phyloP scores from a whole-genome alignment of 2,113 vertebrate genomes.

The Eulemur macaco region DNA sequence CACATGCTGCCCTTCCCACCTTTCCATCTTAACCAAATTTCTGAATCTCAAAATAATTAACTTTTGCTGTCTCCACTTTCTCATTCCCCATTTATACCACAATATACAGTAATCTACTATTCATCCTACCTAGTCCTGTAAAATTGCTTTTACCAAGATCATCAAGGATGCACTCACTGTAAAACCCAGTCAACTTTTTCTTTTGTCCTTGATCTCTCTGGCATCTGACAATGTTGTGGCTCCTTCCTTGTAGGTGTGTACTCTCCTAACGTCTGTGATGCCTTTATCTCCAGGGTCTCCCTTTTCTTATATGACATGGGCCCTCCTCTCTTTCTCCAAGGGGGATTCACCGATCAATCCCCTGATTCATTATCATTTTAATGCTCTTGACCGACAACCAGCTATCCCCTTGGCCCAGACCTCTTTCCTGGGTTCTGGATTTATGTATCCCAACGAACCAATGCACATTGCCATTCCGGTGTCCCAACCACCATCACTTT shows the following conservation, averaged over 20 bases:
- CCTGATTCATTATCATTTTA: background rate
- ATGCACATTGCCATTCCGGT: background rate
- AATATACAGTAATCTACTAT: background rate
- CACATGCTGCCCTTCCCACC: background rate
- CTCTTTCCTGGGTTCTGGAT: background rate
- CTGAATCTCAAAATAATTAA: conserved; percentile 22
- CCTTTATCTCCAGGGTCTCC: background rate
- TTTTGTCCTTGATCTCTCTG: background rate
- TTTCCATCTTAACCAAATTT: conserved; percentile 14
- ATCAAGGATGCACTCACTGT: background rate
- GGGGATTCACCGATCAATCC: background rate
- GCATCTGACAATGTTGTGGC: background rate
- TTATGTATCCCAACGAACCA: background rate
- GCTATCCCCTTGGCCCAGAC: background rate
- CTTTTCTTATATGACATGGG: background rate
- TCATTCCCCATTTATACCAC: conserved; percentile 5
- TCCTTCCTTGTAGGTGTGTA: background rate
- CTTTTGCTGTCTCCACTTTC: background rate
- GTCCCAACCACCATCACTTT: background rate
- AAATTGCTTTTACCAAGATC: conserved; percentile 7
- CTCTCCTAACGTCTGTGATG: background rate
- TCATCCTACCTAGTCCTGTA: background rate
- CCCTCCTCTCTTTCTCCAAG: background rate
- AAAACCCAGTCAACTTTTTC: background rate
- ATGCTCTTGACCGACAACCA: background rate